phyloP scores from a whole-genome alignment of 2,888 invertebrate species.

The Chrysodeixis includens region DNA sequence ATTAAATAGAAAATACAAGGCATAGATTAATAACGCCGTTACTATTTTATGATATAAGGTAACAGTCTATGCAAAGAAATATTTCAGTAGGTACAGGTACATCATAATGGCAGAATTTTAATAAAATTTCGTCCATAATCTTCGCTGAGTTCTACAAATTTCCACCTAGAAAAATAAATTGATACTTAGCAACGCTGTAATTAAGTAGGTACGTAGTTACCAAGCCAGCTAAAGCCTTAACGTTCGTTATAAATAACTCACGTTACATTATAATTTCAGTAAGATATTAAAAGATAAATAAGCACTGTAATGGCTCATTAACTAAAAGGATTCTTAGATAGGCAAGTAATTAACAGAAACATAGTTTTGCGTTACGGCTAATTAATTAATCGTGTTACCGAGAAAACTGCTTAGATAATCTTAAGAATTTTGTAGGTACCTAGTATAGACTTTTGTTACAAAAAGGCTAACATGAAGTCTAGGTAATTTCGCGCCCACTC shows the following conservation, averaged over 20 bases:
- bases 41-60: too few relatives aligned
- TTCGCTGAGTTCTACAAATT: too few relatives aligned
- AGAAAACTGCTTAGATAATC: not conserved
- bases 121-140: too few relatives aligned
- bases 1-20: too few relatives aligned
- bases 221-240: too few relatives aligned
- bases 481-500: not conserved
- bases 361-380: constrained; percentile 23
- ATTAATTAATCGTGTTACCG: constrained; percentile 31
- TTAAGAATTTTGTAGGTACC: constrained; percentile 1
- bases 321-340: constrained; percentile 44
- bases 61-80: too few relatives aligned
- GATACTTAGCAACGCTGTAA: too few relatives aligned
- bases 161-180: too few relatives aligned
- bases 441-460: not conserved
- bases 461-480: not conserved
- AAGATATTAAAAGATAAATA: constrained; percentile 1
- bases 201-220: too few relatives aligned
- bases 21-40: too few relatives aligned
- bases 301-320: constrained; percentile 41
- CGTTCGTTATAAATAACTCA: not conserved
- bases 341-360: constrained; percentile 28
- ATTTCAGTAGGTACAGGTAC: too few relatives aligned
- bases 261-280: not conserved
- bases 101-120: too few relatives aligned